Evolutionary conservation across 2,888 invertebrate genomes (phyloP), one percentile per base, ranked within the genome.

Genomic region (Dolichopus griseipennis): DNA sequence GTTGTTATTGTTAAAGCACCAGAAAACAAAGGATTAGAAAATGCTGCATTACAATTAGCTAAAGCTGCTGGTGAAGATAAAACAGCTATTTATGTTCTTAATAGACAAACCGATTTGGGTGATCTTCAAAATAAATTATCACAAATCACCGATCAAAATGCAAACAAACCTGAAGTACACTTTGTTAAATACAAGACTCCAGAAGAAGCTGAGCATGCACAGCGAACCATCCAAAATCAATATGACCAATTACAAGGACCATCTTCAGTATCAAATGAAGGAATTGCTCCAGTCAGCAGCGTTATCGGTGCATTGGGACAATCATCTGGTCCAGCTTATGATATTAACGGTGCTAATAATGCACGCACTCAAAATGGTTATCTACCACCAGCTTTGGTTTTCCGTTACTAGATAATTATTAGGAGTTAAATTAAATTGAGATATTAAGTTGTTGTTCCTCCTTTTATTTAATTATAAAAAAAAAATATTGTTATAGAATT

Each of bases 31-130:
- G 75, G 74, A 0, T 64, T 75, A 66, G 76, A 76, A 69, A 65
- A 75, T 69, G 76, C 75, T 18, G 76, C 75, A 18, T 67, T 75
- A 63, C 71, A 71, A n/a, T 68, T 75, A 64, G 76, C 75, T 22
- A 75, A 73, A 64, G 72, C 74, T 68, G 74, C 75, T 1, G 76
- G 76, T 64, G 78, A 78, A 64, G 77, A 77, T 72, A 76, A 76
- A 62, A 75, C 78, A 9, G 78, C 79, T 66, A 78, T 79, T 67
- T 79, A 79, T 72, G 79, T 79, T 27, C 74, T 79, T 18, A 75
- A 74, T 72, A 75, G 75, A 65, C 75, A 75, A 69, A 71, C 75
- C 6, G 75, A 75, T n/a, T 72, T 75, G 8, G 72, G 71, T 1
- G 75, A 75, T 68, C 69, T 75, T 70, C 74, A 75, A 69, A 71